Evolutionary conservation across 2,797 vertebrate species (phyloP).

Genomic region (Meriones psammophilus): DNA sequence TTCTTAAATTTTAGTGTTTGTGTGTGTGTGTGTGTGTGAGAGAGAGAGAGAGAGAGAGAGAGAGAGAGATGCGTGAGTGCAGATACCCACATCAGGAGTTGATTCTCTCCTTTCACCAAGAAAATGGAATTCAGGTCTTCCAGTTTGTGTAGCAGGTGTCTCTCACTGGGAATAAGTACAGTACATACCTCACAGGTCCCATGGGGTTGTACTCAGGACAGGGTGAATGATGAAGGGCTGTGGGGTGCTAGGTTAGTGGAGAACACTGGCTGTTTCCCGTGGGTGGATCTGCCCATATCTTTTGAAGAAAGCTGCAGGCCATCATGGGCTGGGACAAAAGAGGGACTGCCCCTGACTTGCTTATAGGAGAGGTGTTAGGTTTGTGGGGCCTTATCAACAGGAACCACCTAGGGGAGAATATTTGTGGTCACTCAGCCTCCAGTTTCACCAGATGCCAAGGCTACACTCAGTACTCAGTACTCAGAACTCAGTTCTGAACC

Average conservation of each 20-base stretch:
- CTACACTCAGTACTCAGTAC: background rate
- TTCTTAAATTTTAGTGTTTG: background rate
- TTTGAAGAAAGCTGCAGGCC: background rate
- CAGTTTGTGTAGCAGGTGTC: background rate
- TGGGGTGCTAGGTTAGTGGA: background rate
- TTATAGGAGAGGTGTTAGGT: background rate
- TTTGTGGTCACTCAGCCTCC: fast-evolving
- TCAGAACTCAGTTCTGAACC: background rate
- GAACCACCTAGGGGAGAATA: background rate
- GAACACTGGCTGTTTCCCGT: background rate
- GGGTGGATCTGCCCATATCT: background rate
- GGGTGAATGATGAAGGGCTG: background rate
- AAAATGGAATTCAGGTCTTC: background rate
- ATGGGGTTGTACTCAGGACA: background rate
- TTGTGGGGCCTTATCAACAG: background rate
- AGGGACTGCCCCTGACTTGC: background rate
- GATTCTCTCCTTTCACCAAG: background rate
- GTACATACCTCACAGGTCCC: background rate
- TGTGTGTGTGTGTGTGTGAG: no score
- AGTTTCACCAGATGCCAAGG: background rate
- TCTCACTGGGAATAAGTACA: background rate
- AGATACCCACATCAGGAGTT: background rate
- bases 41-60: no score
- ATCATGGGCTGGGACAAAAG: background rate
- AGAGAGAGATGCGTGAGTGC: background rate